Base-by-base conservation (phyloP, 2,888 invertebrate genomes). In the Fragum whitleyi region DNA sequence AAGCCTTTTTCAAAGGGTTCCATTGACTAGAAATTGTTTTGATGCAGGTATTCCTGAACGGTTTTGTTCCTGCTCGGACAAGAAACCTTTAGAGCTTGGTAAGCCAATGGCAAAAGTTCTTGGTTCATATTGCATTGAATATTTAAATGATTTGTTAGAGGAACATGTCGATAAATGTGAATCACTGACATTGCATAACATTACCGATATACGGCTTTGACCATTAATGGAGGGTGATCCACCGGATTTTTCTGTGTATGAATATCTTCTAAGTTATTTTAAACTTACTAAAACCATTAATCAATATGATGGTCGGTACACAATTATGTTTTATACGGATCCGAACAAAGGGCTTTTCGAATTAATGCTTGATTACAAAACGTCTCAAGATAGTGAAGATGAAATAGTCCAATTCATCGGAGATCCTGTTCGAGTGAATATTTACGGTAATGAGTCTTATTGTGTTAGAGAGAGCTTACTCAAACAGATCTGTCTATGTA, bases 31-130 rank as follows among this genome's bases (percentile, higher is more conserved):
- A 57, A 97, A 96, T 0, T 98, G 98, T 92, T 95, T 95, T 71
- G 94, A 95, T 79, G 97, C 98, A 0, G 96, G 95, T 0, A 97
- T 98, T 77, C 96, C 96, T 0, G 96, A 96, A 39, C 97, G 97
- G 92, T 98, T 97, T 96, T 98, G 98, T 93, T 97, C 97, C 28
- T 98, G 98, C 88, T 96, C 97, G 91, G 95, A 95, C 76, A 96
- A 96, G 69, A 14, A 47, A 14, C 19, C n/a, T 3, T 3, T 47
- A 9, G n/a, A n/a, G 5, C 3, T 47, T 3, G 16, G 2, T 3
- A 47, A 14, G 5, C n/a, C 47, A 14, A 14, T 47, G 14, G 16
- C 14, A 47, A 14, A 47, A 94, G 14, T 16, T 2, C n/a, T 47
- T 19, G 16, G 47, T 47, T 2, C n/a, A 3, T n/a, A 47, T n/a